These are phyloP conservation scores for Calosoma granatense DNA, from an alignment of 1,140 invertebrate species.

Conservation along the genomic window DNA sequence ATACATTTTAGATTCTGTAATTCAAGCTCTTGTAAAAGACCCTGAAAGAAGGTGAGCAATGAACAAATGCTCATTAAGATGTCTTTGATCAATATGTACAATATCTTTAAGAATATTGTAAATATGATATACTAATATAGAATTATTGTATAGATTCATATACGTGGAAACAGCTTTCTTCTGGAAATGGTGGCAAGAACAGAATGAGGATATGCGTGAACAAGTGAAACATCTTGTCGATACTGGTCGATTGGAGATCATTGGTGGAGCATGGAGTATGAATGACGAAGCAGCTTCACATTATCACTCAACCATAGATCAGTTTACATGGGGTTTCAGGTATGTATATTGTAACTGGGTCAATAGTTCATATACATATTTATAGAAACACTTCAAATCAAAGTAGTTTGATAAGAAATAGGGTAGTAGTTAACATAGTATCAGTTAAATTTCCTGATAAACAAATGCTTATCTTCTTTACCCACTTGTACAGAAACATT, in stretches of 20 bases:
- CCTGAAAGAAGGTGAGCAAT: constrained; percentile 50
- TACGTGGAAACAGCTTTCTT: constrained; percentile 40
- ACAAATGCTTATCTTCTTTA: no score
- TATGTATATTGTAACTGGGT: constrained; percentile 26
- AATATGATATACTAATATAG: no score
- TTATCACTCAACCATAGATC: constrained; percentile 78
- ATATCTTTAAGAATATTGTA: no score
- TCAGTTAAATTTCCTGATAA: no score
- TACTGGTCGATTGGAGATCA: constrained; percentile 64
- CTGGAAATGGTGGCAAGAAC: constrained; percentile 59
- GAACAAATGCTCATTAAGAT: no score
- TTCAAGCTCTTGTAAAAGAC: constrained; percentile 65
- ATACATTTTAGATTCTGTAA: constrained; percentile 84
- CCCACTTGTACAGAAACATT: no score
- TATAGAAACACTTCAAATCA: no score
- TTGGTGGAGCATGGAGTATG: constrained; percentile 63
- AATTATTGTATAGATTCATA: constrained; percentile 29
- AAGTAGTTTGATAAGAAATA: no score
- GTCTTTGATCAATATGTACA: no score
- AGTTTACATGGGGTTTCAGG: constrained; percentile 57
- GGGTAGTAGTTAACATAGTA: no score
- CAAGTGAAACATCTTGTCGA: constrained; percentile 35
- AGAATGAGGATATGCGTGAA: constrained; percentile 41
- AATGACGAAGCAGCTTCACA: constrained; percentile 75
- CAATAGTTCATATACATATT: no score